Percentiles rank a stretch among this genome's conserved stretches.
Conservation (phyloP, 2,113 vertebrate genomes). For the Tragelaphus strepsiceros region DNA sequence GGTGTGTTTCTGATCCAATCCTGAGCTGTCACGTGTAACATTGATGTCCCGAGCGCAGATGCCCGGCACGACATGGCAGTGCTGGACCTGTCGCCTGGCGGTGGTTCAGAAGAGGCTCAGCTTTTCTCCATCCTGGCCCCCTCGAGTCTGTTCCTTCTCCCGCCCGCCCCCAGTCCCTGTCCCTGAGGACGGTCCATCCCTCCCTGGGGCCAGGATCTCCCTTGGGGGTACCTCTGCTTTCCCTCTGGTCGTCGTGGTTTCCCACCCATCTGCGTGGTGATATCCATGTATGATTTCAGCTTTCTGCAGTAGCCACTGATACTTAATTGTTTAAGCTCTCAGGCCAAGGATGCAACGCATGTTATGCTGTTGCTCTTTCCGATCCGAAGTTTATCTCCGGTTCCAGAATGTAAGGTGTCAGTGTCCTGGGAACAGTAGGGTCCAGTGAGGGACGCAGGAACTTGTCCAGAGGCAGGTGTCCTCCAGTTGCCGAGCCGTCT, state of each 20-base stretch:
- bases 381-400: rapidly evolving
- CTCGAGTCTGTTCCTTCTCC: too few relatives aligned
- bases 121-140: background rate
- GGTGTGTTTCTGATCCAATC: background rate
- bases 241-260: background rate
- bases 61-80: rapidly evolving
- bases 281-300: background rate
- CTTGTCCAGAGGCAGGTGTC: background rate
- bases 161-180: rapidly evolving
- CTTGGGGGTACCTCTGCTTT: too few relatives aligned
- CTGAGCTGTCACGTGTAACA: rapidly evolving
- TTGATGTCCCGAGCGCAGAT: background rate
- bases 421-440: rapidly evolving
- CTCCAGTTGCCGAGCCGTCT: rapidly evolving
- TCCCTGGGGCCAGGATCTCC: background rate
- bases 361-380: rapidly evolving
- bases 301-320: rapidly evolving
- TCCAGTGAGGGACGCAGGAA: rapidly evolving
- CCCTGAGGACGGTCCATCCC: rapidly evolving
- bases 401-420: background rate
- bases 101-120: background rate
- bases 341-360: background rate
- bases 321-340: too few relatives aligned
- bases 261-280: background rate
- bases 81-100: rapidly evolving